phyloP scores from a whole-genome alignment of 2,888 invertebrate genomes.

The Calliscelio sp. region DNA sequence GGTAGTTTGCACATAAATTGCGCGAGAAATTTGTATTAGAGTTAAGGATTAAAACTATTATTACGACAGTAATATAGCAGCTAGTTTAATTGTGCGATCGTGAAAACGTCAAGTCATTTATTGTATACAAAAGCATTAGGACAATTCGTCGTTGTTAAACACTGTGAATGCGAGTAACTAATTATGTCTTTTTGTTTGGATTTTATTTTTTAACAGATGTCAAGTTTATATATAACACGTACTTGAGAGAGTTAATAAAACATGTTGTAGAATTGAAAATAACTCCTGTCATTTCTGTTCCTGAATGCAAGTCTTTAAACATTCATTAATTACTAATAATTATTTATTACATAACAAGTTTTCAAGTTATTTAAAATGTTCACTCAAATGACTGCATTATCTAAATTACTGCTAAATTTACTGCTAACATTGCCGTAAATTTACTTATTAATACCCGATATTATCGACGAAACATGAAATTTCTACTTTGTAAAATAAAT shows the following conservation, averaged over 20 bases:
- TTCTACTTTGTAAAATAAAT: no score
- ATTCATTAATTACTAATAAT: no score
- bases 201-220: conserved; percentile 22
- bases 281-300: no score
- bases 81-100: conserved; percentile 17
- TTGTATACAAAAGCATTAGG: neutral
- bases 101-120: conserved; percentile 25
- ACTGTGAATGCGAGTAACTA: neutral
- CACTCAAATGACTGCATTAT: no score
- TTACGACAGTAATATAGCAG: conserved; percentile 1
- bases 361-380: no score
- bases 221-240: conserved; percentile 16
- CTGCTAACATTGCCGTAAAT: no score
- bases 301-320: no score
- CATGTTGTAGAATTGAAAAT: conserved; percentile 18
- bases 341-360: no score
- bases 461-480: no score
- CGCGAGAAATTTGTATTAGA: conserved; percentile 13
- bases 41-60: conserved; percentile 3
- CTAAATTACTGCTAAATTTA: no score
- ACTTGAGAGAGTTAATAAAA: conserved; percentile 22
- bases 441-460: no score
- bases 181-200: conserved; percentile 10
- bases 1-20: neutral
- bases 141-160: conserved; percentile 24